Conservation (phyloP, 2,797 vertebrate species). For the Somateria mollissima region DNA sequence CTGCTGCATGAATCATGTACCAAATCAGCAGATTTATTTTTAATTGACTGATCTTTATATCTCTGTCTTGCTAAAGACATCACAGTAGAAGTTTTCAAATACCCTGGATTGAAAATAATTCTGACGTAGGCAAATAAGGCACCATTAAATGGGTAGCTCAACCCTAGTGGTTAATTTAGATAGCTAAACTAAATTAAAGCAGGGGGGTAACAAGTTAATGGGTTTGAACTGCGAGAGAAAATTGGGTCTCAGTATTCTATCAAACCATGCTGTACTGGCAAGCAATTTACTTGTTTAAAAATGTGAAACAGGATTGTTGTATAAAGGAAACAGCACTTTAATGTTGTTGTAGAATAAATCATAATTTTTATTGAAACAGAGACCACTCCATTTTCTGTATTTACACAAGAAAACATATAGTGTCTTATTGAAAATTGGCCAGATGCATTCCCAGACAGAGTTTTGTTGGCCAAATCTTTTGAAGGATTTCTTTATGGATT, state of each 20-base stretch:
- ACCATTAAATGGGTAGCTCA: neutral
- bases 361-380: conserved; percentile 46
- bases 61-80: neutral
- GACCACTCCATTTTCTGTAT: conserved; percentile 54
- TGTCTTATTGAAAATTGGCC: conserved; percentile 74
- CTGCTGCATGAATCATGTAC: neutral
- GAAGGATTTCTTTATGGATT: conserved; percentile 79
- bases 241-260: neutral
- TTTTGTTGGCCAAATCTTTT: conserved; percentile 77
- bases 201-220: neutral
- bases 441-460: conserved; percentile 83
- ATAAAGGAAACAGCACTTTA: conserved; percentile 18
- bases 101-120: neutral
- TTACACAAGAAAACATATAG: conserved; percentile 77
- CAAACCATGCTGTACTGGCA: neutral
- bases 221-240: neutral
- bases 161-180: neutral
- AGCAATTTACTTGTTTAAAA: neutral
- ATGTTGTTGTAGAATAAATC: conserved; percentile 40
- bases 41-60: neutral
- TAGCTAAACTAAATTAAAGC: neutral
- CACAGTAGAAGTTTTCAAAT: neutral
- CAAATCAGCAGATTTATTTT: neutral
- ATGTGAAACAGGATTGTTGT: neutral
- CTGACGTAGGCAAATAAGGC: neutral